These are phyloP conservation scores for Astropecten irregularis DNA, from an alignment of 53 echinoderm and acorn worm species.

Conservation along the genomic window DNA sequence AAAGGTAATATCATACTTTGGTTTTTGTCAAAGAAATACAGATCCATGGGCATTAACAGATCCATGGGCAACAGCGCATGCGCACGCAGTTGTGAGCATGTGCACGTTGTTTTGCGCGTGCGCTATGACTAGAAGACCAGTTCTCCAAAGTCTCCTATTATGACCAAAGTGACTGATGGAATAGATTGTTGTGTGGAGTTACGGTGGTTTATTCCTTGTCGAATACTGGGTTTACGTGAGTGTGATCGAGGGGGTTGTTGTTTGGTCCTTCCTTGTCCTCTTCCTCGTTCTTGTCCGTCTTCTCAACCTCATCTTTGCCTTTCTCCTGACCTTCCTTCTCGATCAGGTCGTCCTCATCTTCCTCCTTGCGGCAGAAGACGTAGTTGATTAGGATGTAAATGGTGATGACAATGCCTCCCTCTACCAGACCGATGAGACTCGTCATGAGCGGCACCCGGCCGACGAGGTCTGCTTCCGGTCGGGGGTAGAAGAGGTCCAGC, in stretches of 20 bases:
- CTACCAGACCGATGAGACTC: constrained; percentile 72
- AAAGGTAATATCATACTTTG: too few relatives aligned
- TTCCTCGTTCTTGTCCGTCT: background rate
- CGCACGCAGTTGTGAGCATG: too few relatives aligned
- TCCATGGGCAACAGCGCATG: too few relatives aligned
- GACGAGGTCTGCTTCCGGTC: constrained; percentile 87
- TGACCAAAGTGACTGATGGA: too few relatives aligned
- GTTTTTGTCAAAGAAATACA: too few relatives aligned
- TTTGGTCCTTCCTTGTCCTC: background rate
- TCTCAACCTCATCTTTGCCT: constrained; percentile 11
- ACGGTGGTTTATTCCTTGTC: too few relatives aligned
- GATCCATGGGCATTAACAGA: too few relatives aligned
- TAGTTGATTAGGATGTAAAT: constrained; percentile 62
- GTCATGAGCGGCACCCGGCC: constrained; percentile 78
- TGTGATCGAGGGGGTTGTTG: background rate
- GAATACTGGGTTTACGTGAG: constrained; percentile 24
- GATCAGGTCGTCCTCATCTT: constrained; percentile 55
- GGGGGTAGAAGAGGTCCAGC: constrained; percentile 80
- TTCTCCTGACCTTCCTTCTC: constrained; percentile 2
- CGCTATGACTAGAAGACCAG: too few relatives aligned
- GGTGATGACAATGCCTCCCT: constrained; percentile 61
- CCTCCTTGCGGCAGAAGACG: constrained; percentile 55
- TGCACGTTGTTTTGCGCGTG: too few relatives aligned
- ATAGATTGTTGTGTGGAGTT: too few relatives aligned
- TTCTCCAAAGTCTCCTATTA: too few relatives aligned